Evolutionary conservation across 2,888 invertebrate genomes (phyloP), one percentile per base, ranked within the genome.

Genomic region (Alsophila aescularia): DNA sequence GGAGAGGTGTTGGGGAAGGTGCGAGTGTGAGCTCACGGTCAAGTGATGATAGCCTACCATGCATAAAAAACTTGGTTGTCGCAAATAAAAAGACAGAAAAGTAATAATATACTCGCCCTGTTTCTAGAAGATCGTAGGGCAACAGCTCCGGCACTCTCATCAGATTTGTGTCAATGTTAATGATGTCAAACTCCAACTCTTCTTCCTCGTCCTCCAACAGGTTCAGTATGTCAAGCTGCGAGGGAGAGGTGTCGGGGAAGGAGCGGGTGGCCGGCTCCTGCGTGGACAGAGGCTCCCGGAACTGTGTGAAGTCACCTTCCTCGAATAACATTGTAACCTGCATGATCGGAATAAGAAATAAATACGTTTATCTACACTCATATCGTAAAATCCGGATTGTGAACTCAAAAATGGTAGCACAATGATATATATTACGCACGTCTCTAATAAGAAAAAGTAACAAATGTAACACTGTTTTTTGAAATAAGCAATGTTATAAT

Each of bases 161-260:
- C 29, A 83, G 66, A 12, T 80, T 69, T 0, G 76, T 77, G 34
- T 85, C 81, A 34, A 91, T 90, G 53, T 91, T 91, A 7, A 90
- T 65, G 18, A 91, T 91, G 21, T 90, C 90, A 42, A 79, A 91
- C 18, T 93, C 92, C 42, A 93, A 82, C 29, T 95, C 87, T 24
- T 95, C 87, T 0, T 93, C 92, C 0, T 93, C 91, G 18, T 93
- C 92, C 40, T 83, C 77, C 10, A 89, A 62, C 1, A 87, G 63
- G 6, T 78, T 63, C 5, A 87, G 53, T 5, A 85, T 69, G 4
- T 81, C 75, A 0, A 60, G 15, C 1, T 55, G 29, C 2, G 40
- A 0, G 18, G 42, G 8, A 0, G 24, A 4, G 1, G n/a, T 2
- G 14, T 18, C 8, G 21, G 35, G 43, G 15, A 13, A 16, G 3